Percentiles rank a stretch among this genome's conserved stretches.
phyloP scores from a whole-genome alignment of 1,140 invertebrate genomes.

The Scaptomyza graminum region DNA sequence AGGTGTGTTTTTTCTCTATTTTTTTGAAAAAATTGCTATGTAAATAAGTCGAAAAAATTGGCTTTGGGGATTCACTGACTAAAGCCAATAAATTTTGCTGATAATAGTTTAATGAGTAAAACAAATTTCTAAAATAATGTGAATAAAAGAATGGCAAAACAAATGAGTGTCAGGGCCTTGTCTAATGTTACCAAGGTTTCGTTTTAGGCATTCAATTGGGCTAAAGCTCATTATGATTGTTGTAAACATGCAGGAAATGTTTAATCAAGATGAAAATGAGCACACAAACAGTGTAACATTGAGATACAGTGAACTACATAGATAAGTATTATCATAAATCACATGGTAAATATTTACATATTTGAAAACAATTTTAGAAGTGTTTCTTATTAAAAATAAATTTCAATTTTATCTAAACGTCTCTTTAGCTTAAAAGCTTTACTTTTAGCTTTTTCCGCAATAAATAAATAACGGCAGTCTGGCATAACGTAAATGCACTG shows the following conservation, averaged over 20 bases:
- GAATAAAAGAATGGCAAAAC: neutral
- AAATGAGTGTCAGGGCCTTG: neutral
- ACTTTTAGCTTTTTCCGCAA: too few species aligned
- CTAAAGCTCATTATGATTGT: conserved; percentile 10
- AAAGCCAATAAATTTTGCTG: conserved; percentile 12
- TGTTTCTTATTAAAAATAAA: too few species aligned
- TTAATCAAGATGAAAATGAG: conserved; percentile 50
- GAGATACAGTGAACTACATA: neutral
- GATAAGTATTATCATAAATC: neutral
- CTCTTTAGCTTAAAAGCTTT: too few species aligned
- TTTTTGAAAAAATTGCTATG: conserved; percentile 13
- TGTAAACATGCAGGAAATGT: conserved; percentile 50
- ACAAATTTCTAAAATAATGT: neutral
- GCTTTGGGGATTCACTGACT: conserved; percentile 10
- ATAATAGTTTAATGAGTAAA: neutral
- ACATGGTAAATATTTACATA: too few species aligned
- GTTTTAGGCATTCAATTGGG: conserved; percentile 16
- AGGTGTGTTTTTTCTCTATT: neutral
- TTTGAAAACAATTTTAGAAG: too few species aligned
- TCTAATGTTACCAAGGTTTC: conserved; percentile 35
- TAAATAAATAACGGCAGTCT: neutral
- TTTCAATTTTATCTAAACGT: too few species aligned
- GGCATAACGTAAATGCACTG: neutral
- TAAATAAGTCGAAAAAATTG: conserved; percentile 15
- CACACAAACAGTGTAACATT: conserved; percentile 8